These are phyloP conservation scores for Conistra vaccinii DNA, from an alignment of 2,888 invertebrate species.

Conservation along the genomic window DNA sequence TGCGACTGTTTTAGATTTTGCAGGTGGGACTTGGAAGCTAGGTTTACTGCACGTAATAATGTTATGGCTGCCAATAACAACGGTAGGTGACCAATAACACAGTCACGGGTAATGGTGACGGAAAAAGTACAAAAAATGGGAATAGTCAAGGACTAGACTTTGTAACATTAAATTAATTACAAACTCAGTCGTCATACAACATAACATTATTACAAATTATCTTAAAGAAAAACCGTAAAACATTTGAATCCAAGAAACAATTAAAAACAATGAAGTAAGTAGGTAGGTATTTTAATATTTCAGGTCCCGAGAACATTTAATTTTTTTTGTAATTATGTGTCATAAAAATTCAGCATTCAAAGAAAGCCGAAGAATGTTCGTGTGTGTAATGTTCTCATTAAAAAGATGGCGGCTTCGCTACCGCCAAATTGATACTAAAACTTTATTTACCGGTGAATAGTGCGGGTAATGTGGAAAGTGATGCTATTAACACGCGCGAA, in stretches of 20 bases:
- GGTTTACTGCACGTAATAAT: slow-evolving; percentile 7
- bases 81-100: neutral
- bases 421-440: slow-evolving; percentile 54
- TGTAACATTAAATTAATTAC: neutral
- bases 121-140: slow-evolving; percentile 3
- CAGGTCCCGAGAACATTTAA: slow-evolving; percentile 5
- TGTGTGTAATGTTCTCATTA: slow-evolving; percentile 42
- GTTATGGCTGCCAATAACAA: slow-evolving; percentile 13
- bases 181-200: neutral
- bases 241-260: slow-evolving; percentile 4
- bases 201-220: slow-evolving; percentile 5
- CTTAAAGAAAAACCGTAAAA: neutral
- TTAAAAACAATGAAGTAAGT: slow-evolving; percentile 19
- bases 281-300: slow-evolving; percentile 19
- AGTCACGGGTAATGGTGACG: neutral
- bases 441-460: slow-evolving; percentile 46
- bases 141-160: neutral
- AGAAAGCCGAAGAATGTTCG: slow-evolving; percentile 22
- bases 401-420: slow-evolving; percentile 10
- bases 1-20: slow-evolving; percentile 28
- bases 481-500: slow-evolving; percentile 25
- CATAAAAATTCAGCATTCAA: slow-evolving; percentile 17
- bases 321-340: neutral
- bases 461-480: slow-evolving; percentile 36
- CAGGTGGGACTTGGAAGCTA: slow-evolving; percentile 10